Base-by-base conservation (phyloP, 2,113 vertebrate genomes). In the Coptodon rendalli region DNA sequence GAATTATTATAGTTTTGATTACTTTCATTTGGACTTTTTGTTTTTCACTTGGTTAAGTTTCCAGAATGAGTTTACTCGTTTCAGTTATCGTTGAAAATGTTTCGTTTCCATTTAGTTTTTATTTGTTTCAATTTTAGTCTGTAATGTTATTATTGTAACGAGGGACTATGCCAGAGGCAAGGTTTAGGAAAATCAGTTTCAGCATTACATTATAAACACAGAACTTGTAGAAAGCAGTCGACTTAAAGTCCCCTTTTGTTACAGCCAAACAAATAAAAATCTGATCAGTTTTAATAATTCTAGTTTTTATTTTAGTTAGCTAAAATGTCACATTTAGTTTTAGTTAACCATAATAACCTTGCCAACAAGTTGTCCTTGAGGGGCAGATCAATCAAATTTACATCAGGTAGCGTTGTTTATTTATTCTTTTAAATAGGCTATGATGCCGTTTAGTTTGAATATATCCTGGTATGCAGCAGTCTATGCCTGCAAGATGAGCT, bases 41-140 rank as follows among this genome's bases (percentile, higher is more conserved):
- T 22, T 68, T 68, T 68, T n/a, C 34, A 38, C 38, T 68, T 34
- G 34, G 34, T 34, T 38, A 34, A 9, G 29, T 38, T 13, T 38
- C 29, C 63, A 68, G 34, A 16, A 19, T 38, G 11, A 0, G 19
- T 68, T 38, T 38, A 5, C 34, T 38, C 6, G 0, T 22, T 68
- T 68, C 6, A 38, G 34, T 66, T 68, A 40, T 40, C 0, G 1
- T 22, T 68, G 11, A 68, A 68, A 68, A 40, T 68, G 34, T 38
- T 66, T 66, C 0, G 4, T 38, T 66, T 66, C 6, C 31, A 31
- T 38, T 38, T 66, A n/a, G 19, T 22, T 68, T 66, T 68, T n/a
- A 63, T 66, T 38, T 38, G 31, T 68, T 38, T 66, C 10, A 38
- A 6, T 66, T 66, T 38, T 38, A 38, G 19, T 68, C 34, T 68